Evolutionary conservation across 2,113 vertebrate species (phyloP).

Genomic region (Mormyrus iriodes): DNA sequence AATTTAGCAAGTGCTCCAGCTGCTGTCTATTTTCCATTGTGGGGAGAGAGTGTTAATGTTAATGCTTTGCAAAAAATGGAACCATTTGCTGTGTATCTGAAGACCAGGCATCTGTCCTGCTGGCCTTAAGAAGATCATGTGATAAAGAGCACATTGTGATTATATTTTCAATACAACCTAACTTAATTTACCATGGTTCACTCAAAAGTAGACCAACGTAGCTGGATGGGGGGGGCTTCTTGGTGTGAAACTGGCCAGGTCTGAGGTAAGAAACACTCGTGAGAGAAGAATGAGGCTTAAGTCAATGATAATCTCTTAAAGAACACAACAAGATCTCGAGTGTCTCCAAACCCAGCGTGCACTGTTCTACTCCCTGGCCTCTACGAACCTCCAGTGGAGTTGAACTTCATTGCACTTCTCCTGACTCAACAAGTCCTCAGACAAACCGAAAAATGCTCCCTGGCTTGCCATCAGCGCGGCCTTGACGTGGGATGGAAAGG

Average conservation of each 20-base stretch:
- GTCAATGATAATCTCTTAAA: slow-evolving; percentile 25
- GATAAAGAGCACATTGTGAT: background rate
- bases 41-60: background rate
- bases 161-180: background rate
- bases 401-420: background rate
- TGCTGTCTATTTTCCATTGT: background rate
- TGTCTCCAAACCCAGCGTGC: background rate
- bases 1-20: background rate
- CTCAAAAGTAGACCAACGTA: background rate
- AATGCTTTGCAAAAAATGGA: background rate
- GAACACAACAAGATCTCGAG: slow-evolving; percentile 28
- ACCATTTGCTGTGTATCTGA: background rate
- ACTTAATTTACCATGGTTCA: background rate
- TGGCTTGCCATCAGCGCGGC: background rate
- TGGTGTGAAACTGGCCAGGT: background rate
- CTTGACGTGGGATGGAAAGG: background rate
- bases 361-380: background rate
- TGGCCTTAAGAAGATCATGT: background rate
- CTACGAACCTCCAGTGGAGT: background rate
- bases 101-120: background rate
- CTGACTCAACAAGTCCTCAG: background rate
- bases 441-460: background rate
- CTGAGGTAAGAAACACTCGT: background rate
- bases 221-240: background rate
- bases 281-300: background rate